These are phyloP conservation scores for Eurois occulta DNA, from an alignment of 2,888 invertebrate genomes.

Conservation along the genomic window DNA sequence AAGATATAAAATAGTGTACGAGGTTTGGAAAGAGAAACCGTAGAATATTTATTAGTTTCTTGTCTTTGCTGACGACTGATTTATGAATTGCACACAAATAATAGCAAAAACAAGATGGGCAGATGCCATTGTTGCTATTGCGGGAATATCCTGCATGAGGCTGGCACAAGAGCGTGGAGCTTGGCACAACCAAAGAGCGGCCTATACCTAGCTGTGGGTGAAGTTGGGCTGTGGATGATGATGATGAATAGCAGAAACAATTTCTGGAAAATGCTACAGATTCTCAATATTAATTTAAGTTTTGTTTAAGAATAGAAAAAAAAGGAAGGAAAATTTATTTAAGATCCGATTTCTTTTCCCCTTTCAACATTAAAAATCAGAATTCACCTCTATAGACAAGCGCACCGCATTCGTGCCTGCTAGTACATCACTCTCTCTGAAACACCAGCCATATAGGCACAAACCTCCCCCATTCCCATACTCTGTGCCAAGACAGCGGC, in stretches of 20 bases:
- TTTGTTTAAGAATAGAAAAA: background rate
- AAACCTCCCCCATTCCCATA: slow-evolving; percentile 41
- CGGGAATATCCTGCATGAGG: too few relatives aligned
- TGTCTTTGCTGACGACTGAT: background rate
- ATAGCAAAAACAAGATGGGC: too few relatives aligned
- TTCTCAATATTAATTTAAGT: background rate
- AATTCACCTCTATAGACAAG: background rate
- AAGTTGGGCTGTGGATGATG: too few relatives aligned
- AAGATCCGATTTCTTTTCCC: background rate
- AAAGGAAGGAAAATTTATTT: background rate
- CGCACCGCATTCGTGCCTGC: background rate
- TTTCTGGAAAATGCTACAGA: background rate
- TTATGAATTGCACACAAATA: background rate
- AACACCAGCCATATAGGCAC: slow-evolving; percentile 45
- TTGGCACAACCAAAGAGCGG: too few relatives aligned
- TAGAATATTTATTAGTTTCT: background rate
- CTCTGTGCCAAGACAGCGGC: slow-evolving; percentile 77
- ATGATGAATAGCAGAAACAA: background rate
- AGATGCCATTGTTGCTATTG: too few relatives aligned
- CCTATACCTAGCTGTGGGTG: too few relatives aligned
- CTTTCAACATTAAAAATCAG: background rate
- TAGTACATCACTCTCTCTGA: slow-evolving; percentile 25
- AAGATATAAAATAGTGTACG: slow-evolving; percentile 3
- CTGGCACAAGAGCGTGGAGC: too few relatives aligned
- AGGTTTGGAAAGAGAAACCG: slow-evolving; percentile 8